phyloP scores from a whole-genome alignment of 1,140 invertebrate species.

The Zaprionus gabonicus region DNA sequence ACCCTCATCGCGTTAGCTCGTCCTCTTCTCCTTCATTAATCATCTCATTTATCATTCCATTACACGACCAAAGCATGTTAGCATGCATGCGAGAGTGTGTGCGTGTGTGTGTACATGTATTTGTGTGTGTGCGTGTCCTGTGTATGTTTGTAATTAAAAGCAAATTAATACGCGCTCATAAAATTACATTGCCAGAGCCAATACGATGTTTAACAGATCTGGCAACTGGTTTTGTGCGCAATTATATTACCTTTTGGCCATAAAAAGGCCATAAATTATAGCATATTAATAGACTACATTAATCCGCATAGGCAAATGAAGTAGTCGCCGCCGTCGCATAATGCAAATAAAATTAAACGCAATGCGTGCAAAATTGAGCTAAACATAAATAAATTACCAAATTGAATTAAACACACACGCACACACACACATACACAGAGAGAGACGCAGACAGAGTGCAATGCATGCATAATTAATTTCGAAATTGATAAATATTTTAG shows the following conservation, averaged over 20 bases:
- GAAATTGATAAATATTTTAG: background rate
- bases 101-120: background rate
- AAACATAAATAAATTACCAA: background rate
- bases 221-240: background rate
- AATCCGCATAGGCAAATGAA: conserved; percentile 4
- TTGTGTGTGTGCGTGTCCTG: background rate
- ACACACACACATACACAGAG: background rate
- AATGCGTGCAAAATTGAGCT: background rate
- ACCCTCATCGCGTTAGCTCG: background rate
- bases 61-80: background rate
- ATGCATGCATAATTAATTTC: background rate
- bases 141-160: conserved; percentile 38
- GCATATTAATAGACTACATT: conserved; percentile 13
- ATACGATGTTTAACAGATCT: background rate
- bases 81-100: background rate
- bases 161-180: conserved; percentile 31
- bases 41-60: conserved; percentile 61
- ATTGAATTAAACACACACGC: background rate
- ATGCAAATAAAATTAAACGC: conserved; percentile 9
- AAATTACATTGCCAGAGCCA: conserved; percentile 2
- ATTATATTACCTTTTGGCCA: conserved; percentile 15
- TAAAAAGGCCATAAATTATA: conserved; percentile 14
- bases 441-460: background rate
- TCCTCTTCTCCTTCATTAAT: conserved; percentile 63
- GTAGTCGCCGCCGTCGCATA: background rate